A percentile compares a stretch with the other conserved stretches of the same genome.
These are phyloP conservation scores for Pantelozetes paolii DNA, from an alignment of 2,888 invertebrate genomes.

Conservation along the genomic window DNA sequence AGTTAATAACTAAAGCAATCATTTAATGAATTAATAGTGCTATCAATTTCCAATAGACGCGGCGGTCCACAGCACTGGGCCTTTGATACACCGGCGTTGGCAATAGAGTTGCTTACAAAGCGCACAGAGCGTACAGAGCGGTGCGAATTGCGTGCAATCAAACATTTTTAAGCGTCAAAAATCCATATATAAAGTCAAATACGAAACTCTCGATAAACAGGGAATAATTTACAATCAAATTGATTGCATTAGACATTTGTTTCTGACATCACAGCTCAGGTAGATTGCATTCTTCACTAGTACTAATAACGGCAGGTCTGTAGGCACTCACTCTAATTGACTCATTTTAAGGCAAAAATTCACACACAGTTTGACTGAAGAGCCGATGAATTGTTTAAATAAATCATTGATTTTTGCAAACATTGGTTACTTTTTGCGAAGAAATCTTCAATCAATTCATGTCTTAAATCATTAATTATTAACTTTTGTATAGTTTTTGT, in stretches of 20 bases:
- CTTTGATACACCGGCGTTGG: background rate
- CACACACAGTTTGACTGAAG: background rate
- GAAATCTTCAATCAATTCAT: too few relatives aligned
- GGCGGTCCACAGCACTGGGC: constrained; percentile 8
- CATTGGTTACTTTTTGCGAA: too few relatives aligned
- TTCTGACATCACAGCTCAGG: background rate
- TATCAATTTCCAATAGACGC: constrained; percentile 4
- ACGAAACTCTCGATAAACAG: constrained; percentile 28
- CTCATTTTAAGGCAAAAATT: constrained; percentile 1
- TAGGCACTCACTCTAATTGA: constrained; percentile 1
- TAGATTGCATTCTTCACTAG: background rate
- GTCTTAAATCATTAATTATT: too few relatives aligned
- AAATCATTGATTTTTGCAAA: too few relatives aligned
- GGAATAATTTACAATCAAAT: constrained; percentile 32
- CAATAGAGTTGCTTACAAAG: too few relatives aligned
- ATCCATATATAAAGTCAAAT: background rate
- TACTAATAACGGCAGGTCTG: background rate
- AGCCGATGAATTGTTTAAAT: constrained; percentile 1
- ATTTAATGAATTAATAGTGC: constrained; percentile 12
- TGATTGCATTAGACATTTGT: background rate
- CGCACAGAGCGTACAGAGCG: too few relatives aligned
- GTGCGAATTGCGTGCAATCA: constrained; percentile 29
- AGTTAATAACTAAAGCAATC: background rate
- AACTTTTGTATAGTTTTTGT: too few relatives aligned
- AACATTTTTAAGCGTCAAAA: constrained; percentile 27